Percentiles rank a stretch among this genome's conserved stretches.
These are phyloP conservation scores for Tolmerus cingulatus DNA, from an alignment of 2,888 invertebrate genomes.

Conservation along the genomic window DNA sequence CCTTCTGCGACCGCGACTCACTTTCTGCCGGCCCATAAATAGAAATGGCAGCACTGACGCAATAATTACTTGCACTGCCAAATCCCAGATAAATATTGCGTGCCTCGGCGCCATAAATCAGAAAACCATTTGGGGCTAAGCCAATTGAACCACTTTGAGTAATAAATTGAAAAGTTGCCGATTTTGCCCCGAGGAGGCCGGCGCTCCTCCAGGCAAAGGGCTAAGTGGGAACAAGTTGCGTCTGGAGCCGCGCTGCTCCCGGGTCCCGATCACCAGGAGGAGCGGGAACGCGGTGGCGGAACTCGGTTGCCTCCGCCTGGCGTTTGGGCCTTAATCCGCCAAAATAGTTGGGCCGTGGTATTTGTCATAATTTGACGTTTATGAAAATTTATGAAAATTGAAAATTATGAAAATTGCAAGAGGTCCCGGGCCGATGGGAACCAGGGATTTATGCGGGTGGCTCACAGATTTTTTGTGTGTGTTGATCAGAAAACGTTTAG, in stretches of 20 bases:
- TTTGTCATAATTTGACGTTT: constrained; percentile 48
- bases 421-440: neutral
- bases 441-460: constrained; percentile 36
- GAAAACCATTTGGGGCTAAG: constrained; percentile 56
- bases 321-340: constrained; percentile 32
- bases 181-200: constrained; percentile 51
- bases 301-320: neutral
- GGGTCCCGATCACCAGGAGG: neutral
- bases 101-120: constrained; percentile 59
- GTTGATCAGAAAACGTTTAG: constrained; percentile 34
- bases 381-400: constrained; percentile 48
- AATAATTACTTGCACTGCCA: constrained; percentile 48
- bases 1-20: constrained; percentile 18
- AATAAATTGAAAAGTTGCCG: constrained; percentile 57
- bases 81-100: constrained; percentile 54
- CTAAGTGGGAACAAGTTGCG: constrained; percentile 34
- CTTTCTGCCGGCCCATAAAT: constrained; percentile 32
- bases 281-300: neutral
- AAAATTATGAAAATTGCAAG: constrained; percentile 43
- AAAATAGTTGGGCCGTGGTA: constrained; percentile 45
- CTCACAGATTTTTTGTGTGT: neutral
- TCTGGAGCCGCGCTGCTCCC: neutral
- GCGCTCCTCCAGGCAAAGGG: constrained; percentile 36
- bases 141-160: constrained; percentile 57
- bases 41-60: constrained; percentile 48